phyloP scores from a whole-genome alignment of 2,797 vertebrate genomes.

The Rhyacichthys aspro region DNA sequence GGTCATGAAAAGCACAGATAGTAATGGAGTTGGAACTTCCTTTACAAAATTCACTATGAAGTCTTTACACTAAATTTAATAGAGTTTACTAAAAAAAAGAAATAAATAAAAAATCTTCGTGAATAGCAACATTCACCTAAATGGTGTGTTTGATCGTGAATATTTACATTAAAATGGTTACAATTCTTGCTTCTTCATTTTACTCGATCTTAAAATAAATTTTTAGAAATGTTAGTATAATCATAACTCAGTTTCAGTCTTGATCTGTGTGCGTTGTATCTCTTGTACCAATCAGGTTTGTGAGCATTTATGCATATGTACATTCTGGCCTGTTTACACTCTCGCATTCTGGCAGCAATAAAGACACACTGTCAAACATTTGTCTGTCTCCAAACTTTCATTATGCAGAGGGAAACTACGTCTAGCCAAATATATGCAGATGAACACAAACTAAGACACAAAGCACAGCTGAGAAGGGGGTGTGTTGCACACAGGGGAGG shows the following conservation, averaged over 20 bases:
- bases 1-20: constrained; percentile 37
- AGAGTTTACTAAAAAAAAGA: too few species aligned
- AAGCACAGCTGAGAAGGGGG: constrained; percentile 11
- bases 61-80: background rate
- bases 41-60: constrained; percentile 1
- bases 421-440: constrained; percentile 9
- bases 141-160: too few species aligned
- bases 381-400: constrained; percentile 1
- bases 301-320: background rate
- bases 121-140: too few species aligned
- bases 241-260: too few species aligned
- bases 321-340: background rate
- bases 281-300: background rate
- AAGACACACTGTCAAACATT: constrained; percentile 4
- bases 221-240: too few species aligned
- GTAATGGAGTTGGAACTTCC: background rate
- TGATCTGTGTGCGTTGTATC: too few species aligned
- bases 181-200: too few species aligned
- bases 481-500: constrained; percentile 24
- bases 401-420: constrained; percentile 7
- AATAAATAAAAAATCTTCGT: too few species aligned
- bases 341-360: background rate
- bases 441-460: constrained; percentile 2
- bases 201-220: too few species aligned
- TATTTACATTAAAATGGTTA: too few species aligned